A percentile compares a stretch with the other conserved stretches of the same genome.
Evolutionary conservation across 2,888 invertebrate species (phyloP).

Genomic region (Teinopalpus imperialis): DNA sequence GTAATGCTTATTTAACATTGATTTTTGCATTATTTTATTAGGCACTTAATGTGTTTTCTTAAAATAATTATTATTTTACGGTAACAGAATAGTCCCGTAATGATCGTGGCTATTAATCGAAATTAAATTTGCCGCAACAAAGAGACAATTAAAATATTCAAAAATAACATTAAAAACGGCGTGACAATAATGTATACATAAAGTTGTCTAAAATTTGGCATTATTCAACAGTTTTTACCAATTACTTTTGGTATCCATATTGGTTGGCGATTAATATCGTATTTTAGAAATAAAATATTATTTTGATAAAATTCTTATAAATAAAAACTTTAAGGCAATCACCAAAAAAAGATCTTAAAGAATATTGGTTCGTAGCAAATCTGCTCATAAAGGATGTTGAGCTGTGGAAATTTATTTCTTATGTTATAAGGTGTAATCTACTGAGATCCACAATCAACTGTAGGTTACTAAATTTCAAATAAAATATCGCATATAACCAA

Average conservation of each 20-base stretch:
- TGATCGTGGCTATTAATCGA: background rate
- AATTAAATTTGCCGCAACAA: constrained; percentile 6
- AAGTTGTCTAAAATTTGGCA: constrained; percentile 22
- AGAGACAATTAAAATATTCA: background rate
- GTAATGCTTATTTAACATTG: background rate
- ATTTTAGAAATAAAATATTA: constrained; percentile 1
- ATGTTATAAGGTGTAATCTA: constrained; percentile 56
- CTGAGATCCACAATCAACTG: constrained; percentile 80
- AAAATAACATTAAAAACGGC: constrained; percentile 1
- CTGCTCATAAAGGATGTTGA: constrained; percentile 48
- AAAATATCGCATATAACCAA: background rate
- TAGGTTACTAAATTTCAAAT: constrained; percentile 66
- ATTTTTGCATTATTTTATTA: background rate
- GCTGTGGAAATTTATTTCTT: constrained; percentile 58
- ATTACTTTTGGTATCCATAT: constrained; percentile 19
- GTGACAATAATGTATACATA: constrained; percentile 1
- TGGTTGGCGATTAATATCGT: background rate
- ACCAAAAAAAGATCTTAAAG: constrained; percentile 48
- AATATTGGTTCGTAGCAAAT: constrained; percentile 61
- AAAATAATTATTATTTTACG: background rate
- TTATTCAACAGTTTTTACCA: constrained; percentile 17
- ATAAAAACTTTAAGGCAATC: constrained; percentile 33
- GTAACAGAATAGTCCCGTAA: background rate
- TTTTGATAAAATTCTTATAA: constrained; percentile 22
- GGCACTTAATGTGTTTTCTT: constrained; percentile 7